These are phyloP conservation scores for Saccopteryx bilineata DNA, from an alignment of 2,113 vertebrate species.

Conservation along the genomic window DNA sequence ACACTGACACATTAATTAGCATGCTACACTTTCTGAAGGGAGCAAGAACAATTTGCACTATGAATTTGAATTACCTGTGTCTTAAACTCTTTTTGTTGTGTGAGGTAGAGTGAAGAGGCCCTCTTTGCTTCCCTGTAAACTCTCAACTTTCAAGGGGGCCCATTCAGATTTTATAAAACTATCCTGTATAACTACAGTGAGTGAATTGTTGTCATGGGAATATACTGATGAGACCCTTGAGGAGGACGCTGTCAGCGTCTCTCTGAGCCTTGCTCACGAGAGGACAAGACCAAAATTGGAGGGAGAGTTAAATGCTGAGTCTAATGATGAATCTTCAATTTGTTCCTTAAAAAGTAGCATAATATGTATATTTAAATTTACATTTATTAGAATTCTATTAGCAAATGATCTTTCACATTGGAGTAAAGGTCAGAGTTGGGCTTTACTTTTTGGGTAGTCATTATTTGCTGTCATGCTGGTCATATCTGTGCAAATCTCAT, in stretches of 20 bases:
- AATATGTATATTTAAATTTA: background rate
- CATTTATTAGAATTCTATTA: background rate
- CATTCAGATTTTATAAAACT: constrained; percentile 69
- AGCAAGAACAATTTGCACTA: constrained; percentile 53
- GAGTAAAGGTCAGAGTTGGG: background rate
- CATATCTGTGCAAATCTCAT: background rate
- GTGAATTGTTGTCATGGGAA: constrained; percentile 77
- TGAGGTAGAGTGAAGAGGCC: background rate
- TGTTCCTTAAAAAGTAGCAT: constrained; percentile 56
- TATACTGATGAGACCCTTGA: constrained; percentile 62
- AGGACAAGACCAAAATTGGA: constrained; percentile 55
- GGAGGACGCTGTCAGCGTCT: background rate
- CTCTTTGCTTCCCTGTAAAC: background rate
- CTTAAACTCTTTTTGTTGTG: constrained; percentile 41
- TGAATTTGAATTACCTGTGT: constrained; percentile 60
- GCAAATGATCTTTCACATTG: accelerated
- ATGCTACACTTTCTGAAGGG: constrained; percentile 18
- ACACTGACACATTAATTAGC: constrained; percentile 59
- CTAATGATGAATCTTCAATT: constrained; percentile 29
- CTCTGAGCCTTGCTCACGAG: constrained; percentile 37
- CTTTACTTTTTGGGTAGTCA: background rate
- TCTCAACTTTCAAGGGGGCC: constrained; percentile 5
- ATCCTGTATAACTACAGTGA: constrained; percentile 52
- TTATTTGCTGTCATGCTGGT: background rate
- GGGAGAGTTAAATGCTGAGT: constrained; percentile 46